phyloP scores from a whole-genome alignment of 2,888 invertebrate species.

The Diachrysia chrysitis region DNA sequence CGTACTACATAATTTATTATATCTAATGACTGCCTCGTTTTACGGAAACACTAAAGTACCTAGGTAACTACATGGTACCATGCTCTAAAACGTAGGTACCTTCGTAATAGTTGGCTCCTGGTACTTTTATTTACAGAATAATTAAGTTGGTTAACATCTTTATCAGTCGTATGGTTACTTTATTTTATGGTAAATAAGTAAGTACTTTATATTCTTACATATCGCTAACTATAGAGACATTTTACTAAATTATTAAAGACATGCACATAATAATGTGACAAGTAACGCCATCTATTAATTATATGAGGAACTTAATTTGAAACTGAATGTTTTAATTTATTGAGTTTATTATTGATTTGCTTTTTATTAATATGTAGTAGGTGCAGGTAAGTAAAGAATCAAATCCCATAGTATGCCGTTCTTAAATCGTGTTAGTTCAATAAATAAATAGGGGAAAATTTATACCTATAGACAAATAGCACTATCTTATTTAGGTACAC shows the following conservation, averaged over 20 bases:
- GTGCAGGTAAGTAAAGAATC: too few species aligned
- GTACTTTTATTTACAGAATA: neutral
- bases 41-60: too few species aligned
- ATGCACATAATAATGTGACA: slow-evolving; percentile 42
- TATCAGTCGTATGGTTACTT: neutral
- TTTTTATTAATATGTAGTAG: neutral
- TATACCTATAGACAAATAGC: too few species aligned
- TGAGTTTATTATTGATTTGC: neutral
- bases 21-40: neutral
- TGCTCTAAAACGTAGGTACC: too few species aligned
- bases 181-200: neutral
- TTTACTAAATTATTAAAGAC: slow-evolving; percentile 40
- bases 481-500: too few species aligned
- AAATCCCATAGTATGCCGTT: neutral
- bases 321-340: slow-evolving; percentile 3
- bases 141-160: neutral
- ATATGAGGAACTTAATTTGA: slow-evolving; percentile 50
- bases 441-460: too few species aligned
- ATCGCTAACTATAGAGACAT: slow-evolving; percentile 27
- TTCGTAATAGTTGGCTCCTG: neutral
- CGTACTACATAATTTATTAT: too few species aligned
- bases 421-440: too few species aligned
- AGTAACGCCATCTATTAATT: slow-evolving; percentile 61
- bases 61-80: too few species aligned
- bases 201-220: slow-evolving; percentile 17